A percentile compares a stretch with the other conserved stretches of the same genome.
phyloP scores from a whole-genome alignment of 2,797 vertebrate species.

The Epinephelus awoara region DNA sequence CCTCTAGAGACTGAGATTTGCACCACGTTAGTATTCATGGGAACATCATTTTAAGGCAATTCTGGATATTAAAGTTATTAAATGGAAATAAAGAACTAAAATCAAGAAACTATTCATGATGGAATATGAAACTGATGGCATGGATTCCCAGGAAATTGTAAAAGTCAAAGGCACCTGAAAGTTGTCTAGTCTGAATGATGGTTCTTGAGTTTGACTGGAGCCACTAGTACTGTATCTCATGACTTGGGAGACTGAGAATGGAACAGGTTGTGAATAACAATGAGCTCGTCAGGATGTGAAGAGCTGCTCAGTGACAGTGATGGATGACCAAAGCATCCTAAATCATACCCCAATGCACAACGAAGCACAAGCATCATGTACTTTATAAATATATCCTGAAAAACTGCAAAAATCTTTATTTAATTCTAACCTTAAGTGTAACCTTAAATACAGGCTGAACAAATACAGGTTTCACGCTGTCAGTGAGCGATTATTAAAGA shows the following conservation, averaged over 20 bases:
- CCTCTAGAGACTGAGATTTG: not conserved
- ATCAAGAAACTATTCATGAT: not conserved
- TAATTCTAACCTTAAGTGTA: not conserved
- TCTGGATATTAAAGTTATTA: not conserved
- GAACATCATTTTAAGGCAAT: not conserved
- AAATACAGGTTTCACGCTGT: conserved; percentile 30
- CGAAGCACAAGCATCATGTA: not conserved
- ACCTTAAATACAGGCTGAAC: conserved; percentile 22
- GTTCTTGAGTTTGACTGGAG: conserved; percentile 11
- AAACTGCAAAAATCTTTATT: not conserved
- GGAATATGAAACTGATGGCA: not conserved
- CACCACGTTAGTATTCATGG: not conserved
- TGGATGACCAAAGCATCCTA: not conserved
- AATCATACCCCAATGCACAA: not conserved
- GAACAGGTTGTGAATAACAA: conserved; percentile 55
- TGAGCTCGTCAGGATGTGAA: conserved; percentile 35
- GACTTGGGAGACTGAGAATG: conserved; percentile 9
- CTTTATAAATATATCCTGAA: not conserved
- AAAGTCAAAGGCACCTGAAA: not conserved
- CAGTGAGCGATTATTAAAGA: conserved; percentile 37
- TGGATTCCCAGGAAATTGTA: not conserved
- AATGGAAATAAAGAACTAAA: not conserved
- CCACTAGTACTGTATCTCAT: conserved; percentile 32
- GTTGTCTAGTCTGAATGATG: not conserved
- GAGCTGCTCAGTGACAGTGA: conserved; percentile 15